Conservation (phyloP, 2,797 vertebrate genomes). For the Crenuchus spilurus region DNA sequence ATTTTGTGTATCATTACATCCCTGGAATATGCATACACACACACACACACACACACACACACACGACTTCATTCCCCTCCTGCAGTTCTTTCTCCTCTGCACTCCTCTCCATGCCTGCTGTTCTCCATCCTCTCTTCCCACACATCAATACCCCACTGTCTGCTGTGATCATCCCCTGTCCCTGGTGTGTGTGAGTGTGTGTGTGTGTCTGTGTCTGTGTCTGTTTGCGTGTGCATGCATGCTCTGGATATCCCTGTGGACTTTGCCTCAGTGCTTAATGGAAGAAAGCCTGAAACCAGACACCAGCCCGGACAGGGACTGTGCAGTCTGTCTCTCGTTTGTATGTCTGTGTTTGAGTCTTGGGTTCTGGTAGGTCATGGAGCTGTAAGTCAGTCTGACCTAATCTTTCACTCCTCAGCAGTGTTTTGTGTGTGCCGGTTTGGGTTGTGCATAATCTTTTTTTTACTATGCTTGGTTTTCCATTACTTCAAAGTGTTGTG, state of each 20-base stretch:
- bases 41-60: background rate
- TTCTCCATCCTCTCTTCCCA: conserved; percentile 36
- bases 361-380: background rate
- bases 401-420: no score
- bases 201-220: background rate
- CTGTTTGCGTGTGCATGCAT: conserved; percentile 6
- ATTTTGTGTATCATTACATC: no score
- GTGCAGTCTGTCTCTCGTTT: conserved; percentile 32
- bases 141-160: conserved; percentile 71
- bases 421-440: no score
- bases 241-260: conserved; percentile 63
- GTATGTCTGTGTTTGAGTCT: conserved; percentile 21
- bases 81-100: conserved; percentile 10
- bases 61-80: conserved; percentile 3
- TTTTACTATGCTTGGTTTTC: no score
- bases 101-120: background rate
- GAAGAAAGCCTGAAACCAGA: conserved; percentile 73
- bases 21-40: no score
- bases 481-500: no score
- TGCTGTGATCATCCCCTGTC: conserved; percentile 65
- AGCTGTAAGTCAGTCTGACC: conserved; percentile 9
- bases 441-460: no score
- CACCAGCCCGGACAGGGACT: conserved; percentile 49
- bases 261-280: conserved; percentile 68
- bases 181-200: conserved; percentile 33